Evolutionary conservation across 2,797 vertebrate genomes (phyloP).

Genomic region (Sebastiscus tertius): DNA sequence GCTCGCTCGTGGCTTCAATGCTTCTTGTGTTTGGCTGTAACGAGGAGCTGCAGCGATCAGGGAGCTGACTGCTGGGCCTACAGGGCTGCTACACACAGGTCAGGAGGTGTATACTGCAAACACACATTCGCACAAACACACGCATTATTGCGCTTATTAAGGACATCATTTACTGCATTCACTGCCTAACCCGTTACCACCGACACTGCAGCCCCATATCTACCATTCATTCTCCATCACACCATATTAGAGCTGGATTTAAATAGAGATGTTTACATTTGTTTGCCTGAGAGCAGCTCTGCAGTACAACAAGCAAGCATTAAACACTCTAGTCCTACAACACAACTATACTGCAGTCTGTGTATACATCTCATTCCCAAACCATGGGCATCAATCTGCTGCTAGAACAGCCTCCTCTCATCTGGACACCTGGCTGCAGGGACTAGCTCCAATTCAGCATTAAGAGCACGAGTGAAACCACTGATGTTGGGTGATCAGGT

Average conservation of each 20-base stretch:
- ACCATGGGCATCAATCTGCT: not conserved
- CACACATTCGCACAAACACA: not conserved
- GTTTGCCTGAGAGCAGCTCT: not conserved
- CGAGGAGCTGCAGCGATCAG: not conserved
- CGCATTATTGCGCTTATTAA: not conserved
- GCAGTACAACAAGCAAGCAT: not conserved
- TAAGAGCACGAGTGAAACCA: not conserved
- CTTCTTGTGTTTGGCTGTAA: conserved; percentile 5
- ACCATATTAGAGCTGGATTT: not conserved
- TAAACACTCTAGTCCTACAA: not conserved
- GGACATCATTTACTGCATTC: conserved; percentile 15
- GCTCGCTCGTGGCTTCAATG: not conserved
- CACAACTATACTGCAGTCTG: not conserved
- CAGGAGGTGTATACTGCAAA: not conserved
- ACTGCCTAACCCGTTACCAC: not conserved
- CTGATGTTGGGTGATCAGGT: not conserved
- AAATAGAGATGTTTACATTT: not conserved
- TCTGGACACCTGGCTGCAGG: not conserved
- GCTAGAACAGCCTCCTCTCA: not conserved
- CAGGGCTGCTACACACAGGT: not conserved
- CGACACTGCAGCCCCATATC: not conserved
- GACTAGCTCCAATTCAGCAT: not conserved
- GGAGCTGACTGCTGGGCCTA: not conserved
- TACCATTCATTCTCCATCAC: not conserved
- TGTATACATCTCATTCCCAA: not conserved